A percentile compares a stretch with the other conserved stretches of the same genome.
phyloP scores from a whole-genome alignment of 2,888 invertebrate species.

The Habrosyne pyritoides region DNA sequence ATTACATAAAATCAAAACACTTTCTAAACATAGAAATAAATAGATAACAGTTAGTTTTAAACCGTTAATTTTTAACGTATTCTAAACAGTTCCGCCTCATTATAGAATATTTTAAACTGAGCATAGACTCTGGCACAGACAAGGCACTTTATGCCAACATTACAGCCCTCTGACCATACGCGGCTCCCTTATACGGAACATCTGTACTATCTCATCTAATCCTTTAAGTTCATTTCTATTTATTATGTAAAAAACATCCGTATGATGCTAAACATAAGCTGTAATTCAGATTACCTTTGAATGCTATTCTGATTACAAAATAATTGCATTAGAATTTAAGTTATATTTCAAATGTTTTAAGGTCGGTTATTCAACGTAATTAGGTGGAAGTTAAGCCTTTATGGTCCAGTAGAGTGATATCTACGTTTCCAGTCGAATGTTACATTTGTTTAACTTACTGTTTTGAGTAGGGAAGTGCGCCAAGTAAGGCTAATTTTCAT shows the following conservation, averaged over 20 bases:
- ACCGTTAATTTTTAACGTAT: slow-evolving; percentile 11
- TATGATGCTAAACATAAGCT: not conserved
- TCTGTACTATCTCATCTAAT: slow-evolving; percentile 35
- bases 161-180: slow-evolving; percentile 29
- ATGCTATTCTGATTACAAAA: not conserved
- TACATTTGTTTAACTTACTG: slow-evolving; percentile 34
- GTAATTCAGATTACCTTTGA: not conserved
- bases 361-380: not conserved
- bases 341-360: not conserved
- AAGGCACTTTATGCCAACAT: slow-evolving; percentile 31
- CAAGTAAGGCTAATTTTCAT: slow-evolving; percentile 6
- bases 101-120: slow-evolving; percentile 15
- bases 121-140: slow-evolving; percentile 18
- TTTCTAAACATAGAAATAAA: not conserved
- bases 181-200: slow-evolving; percentile 32
- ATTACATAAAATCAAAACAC: too few relatives aligned
- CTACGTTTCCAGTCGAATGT: slow-evolving; percentile 26
- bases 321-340: not conserved
- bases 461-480: slow-evolving; percentile 24
- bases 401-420: slow-evolving; percentile 6
- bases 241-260: not conserved
- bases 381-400: not conserved
- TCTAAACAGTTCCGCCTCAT: slow-evolving; percentile 6
- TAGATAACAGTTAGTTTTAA: not conserved
- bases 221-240: slow-evolving; percentile 21